Evolutionary conservation across 2,113 vertebrate species (phyloP).

Genomic region (Pionites leucogaster): DNA sequence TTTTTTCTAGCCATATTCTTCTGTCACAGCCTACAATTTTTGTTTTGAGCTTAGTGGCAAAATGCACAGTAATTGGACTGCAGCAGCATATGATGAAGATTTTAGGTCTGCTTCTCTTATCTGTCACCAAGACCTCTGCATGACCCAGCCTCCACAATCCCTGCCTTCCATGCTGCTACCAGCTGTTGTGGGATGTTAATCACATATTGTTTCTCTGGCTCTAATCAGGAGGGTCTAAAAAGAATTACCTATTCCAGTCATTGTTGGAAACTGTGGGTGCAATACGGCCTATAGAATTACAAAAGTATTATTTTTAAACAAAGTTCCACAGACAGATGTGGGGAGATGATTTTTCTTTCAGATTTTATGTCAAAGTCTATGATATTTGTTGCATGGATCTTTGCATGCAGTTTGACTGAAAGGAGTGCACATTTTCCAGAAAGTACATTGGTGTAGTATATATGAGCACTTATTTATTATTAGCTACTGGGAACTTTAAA

Average conservation of each 20-base stretch:
- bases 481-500: neutral
- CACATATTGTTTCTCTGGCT: neutral
- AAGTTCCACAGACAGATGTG: neutral
- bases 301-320: neutral
- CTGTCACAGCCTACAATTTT: conserved; percentile 19
- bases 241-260: neutral
- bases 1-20: neutral
- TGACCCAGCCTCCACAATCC: neutral
- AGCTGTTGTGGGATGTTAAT: neutral
- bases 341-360: neutral
- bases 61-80: conserved; percentile 20
- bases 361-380: neutral
- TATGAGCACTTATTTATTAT: neutral
- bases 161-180: neutral
- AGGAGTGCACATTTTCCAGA: neutral
- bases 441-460: neutral
- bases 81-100: neutral
- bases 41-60: neutral
- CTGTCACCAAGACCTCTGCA: neutral
- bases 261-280: neutral
- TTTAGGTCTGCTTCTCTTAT: neutral
- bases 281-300: neutral
- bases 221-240: neutral
- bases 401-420: neutral
- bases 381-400: neutral